Percentiles rank a stretch among this genome's conserved stretches.
Conservation (phyloP, 2,888 invertebrate species). For the Hyles lineata region DNA sequence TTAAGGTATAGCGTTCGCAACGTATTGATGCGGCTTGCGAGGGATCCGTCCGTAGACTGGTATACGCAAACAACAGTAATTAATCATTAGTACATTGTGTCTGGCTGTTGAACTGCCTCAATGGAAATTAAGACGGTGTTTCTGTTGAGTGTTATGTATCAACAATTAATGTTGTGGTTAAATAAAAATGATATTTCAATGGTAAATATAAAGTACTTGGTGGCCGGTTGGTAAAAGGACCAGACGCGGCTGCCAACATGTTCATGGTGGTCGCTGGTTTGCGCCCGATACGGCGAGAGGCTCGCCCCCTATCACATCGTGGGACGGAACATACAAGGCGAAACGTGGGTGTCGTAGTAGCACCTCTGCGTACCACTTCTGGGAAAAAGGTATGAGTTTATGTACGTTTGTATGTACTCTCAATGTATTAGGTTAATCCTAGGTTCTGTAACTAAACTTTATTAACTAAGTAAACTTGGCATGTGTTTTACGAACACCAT, state of each 20-base stretch:
- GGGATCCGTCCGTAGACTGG: background rate
- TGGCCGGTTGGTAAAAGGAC: no score
- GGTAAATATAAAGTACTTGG: no score
- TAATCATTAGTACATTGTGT: conserved; percentile 11
- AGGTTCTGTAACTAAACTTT: conserved; percentile 18
- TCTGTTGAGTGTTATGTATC: background rate
- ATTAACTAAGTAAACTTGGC: conserved; percentile 26
- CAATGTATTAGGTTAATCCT: background rate
- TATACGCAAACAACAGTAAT: background rate
- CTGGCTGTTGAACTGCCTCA: background rate
- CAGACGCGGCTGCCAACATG: no score
- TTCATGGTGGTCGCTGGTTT: no score
- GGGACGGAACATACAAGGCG: no score
- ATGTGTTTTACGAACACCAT: conserved; percentile 27
- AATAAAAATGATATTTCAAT: no score
- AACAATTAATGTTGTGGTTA: background rate
- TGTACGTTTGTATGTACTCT: background rate
- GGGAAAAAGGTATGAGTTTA: no score
- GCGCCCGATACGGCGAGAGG: no score
- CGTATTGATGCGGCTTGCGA: background rate
- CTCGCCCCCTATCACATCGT: no score
- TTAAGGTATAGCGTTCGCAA: background rate
- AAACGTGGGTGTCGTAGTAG: no score
- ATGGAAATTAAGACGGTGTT: background rate
- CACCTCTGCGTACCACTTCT: no score